Evolutionary conservation across 2,113 vertebrate species (phyloP), one percentile per base, ranked within the genome.

Genomic region (Zosterops lateralis): DNA sequence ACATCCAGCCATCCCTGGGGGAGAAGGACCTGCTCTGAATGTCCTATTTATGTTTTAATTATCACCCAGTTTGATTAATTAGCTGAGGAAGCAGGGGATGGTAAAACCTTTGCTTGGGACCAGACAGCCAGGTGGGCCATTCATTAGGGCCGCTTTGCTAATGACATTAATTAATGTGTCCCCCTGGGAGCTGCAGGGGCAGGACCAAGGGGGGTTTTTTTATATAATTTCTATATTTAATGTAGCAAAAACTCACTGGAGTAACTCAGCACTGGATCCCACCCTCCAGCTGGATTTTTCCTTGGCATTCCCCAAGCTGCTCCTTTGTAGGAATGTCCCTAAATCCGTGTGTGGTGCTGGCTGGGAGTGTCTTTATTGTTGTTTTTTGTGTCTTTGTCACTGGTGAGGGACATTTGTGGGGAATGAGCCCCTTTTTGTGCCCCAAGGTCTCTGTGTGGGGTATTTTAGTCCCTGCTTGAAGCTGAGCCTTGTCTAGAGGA

Each of bases 141-240:
- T 92, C 4, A 2, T 73, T 61, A 34, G 34, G 67, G 47, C 89
- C 80, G 61, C 3, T 50, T 62, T 70, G 64, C 18, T 76, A 50
- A 89, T 75, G 62, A 7, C 71, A 36, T 83, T 48, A 54, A 61
- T 76, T 18, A 18, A 8, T 0, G 10, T 3, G 6, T 32, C 61
- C 80, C 36, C 29, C 21, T 29, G 67, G 60, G 42, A 74, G 14
- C 65, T 51, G 24, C 57, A 13, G 9, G 68, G 65, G 65, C 62
- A 20, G 76, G 14, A 45, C 28, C 2, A 9, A 8, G 6, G 6
- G 20, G 3, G n/a, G n/a, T n/a, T 20, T 79, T 38, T 70, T 75
- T 7, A 0, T 10, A 3, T 12, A 2, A 56, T 68, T 80, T 36
- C 26, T 44, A 0, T 18, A 2, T 58, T 67, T 15, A 14, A 50